A percentile compares a stretch with the other conserved stretches of the same genome.
Evolutionary conservation across 1,140 invertebrate species (phyloP).

Genomic region (Drosophila asahinai): DNA sequence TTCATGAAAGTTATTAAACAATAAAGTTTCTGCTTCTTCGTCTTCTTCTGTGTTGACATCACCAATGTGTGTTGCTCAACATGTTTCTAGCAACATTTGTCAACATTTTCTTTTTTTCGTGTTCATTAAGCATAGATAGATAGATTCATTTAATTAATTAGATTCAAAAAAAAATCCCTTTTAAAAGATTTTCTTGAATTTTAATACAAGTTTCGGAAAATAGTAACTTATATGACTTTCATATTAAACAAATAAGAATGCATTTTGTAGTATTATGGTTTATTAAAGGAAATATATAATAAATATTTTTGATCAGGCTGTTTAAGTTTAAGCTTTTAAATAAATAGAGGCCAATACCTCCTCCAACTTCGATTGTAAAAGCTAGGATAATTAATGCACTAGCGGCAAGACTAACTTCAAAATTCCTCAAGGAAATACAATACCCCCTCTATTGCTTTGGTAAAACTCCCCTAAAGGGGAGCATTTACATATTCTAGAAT

Average conservation of each 20-base stretch:
- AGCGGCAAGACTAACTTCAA: neutral
- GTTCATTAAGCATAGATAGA: too few species aligned
- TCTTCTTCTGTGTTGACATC: too few species aligned
- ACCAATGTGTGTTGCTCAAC: too few species aligned
- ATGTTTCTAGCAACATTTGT: too few species aligned
- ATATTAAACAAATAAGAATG: neutral
- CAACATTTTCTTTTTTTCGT: too few species aligned
- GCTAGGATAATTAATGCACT: neutral
- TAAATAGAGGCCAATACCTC: neutral
- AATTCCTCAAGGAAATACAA: neutral
- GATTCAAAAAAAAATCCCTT: too few species aligned
- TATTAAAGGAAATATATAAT: neutral
- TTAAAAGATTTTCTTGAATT: neutral
- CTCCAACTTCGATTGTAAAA: neutral
- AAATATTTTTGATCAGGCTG: slow-evolving; percentile 1
- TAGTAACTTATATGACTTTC: too few species aligned
- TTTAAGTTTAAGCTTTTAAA: neutral
- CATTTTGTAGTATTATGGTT: neutral
- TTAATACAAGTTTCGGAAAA: neutral
- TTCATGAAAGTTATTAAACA: too few species aligned
- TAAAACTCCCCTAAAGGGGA: neutral
- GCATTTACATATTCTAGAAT: too few species aligned
- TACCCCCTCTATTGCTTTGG: neutral
- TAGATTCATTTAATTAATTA: too few species aligned
- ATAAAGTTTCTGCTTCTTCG: too few species aligned